Percentiles rank a stretch among this genome's conserved stretches.
phyloP scores from a whole-genome alignment of 1,140 invertebrate genomes.

The Brachionus asplanchnoidis region DNA sequence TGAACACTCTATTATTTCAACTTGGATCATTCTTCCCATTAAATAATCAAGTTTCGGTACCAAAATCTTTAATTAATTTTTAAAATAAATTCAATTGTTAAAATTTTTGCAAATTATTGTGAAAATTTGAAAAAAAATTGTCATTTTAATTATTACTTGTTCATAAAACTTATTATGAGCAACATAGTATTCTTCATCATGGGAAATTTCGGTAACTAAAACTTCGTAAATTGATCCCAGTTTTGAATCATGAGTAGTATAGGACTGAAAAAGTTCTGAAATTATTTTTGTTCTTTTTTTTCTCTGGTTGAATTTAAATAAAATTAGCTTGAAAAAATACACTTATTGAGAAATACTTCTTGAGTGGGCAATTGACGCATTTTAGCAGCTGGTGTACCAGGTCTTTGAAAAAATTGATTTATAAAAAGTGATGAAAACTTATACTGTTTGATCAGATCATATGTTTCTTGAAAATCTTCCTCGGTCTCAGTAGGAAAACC shows the following conservation, averaged over 20 bases:
- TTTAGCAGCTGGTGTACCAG: conserved; percentile 86
- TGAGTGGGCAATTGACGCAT: conserved; percentile 75
- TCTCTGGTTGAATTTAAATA: conserved; percentile 60
- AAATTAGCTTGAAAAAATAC: background rate
- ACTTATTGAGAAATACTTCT: conserved; percentile 57
- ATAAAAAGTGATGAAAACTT: conserved; percentile 91
- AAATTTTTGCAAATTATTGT: background rate
- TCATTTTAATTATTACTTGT: conserved; percentile 62
- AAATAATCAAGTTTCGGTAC: conserved; percentile 66
- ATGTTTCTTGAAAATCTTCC: conserved; percentile 79
- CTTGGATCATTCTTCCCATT: conserved; percentile 76
- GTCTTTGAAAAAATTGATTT: conserved; percentile 92
- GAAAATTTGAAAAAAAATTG: background rate
- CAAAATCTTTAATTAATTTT: conserved; percentile 7
- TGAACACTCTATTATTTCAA: conserved; percentile 68
- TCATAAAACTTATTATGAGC: conserved; percentile 94
- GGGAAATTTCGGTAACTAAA: conserved; percentile 84
- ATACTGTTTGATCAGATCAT: conserved; percentile 76
- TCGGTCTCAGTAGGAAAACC: conserved; percentile 95
- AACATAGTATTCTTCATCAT: conserved; percentile 83
- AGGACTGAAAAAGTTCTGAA: conserved; percentile 84
- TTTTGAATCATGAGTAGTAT: conserved; percentile 74
- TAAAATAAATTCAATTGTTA: background rate
- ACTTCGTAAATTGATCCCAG: conserved; percentile 73
- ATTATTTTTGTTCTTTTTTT: conserved; percentile 81